Base-by-base conservation (phyloP, 2,888 invertebrate genomes). In the Cryptus armator region DNA sequence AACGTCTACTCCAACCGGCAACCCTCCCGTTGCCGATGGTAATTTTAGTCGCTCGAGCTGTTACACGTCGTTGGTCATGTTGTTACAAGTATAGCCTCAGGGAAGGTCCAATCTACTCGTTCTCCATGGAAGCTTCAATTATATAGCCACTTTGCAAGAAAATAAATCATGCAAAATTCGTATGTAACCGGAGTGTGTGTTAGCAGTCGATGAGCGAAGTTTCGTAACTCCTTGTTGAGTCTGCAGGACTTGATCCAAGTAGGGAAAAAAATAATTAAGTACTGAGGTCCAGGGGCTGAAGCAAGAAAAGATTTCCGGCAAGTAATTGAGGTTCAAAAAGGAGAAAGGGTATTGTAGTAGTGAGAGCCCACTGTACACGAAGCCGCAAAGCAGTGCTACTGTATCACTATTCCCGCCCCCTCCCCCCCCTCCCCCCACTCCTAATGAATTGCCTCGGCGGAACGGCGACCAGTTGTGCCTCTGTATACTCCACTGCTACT, bases 71-170 rank as follows among this genome's bases (percentile, higher is more conserved):
- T 87, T 88, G 89, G 90, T 90, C 89, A 90, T 91, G 91, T 91
- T 92, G 90, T 90, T 91, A 91, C 88, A 91, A 90, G 90, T 91
- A 87, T 83, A 86, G 85, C 88, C 87, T 86, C 86, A 59, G 82
- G 85, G 85, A 44, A 72, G 29, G 46, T 43, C 81, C 62, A 44
- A 76, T 75, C 56, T 76, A 59, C 74, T 37, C 56, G 51, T 16
- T 77, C 74, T 51, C 68, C 53, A 53, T 44, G 53, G 62, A 77
- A 44, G 71, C 56, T 71, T 51, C 62, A 71, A 81, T 67, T 74
- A 81, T 81, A 62, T 51, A 67, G 43, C 16, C 62, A 48, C 32
- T 62, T 72, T 62, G 59, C 59, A 59, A 32, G 59, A 66, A 29
- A 16, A 48, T 56, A 59, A 66, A 56, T 43, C 56, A 64, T 12